These are phyloP conservation scores for rabbit (Oryctolagus cuniculus) DNA, from an alignment of 2,113 vertebrate genomes.

Conservation along the genomic window DNA sequence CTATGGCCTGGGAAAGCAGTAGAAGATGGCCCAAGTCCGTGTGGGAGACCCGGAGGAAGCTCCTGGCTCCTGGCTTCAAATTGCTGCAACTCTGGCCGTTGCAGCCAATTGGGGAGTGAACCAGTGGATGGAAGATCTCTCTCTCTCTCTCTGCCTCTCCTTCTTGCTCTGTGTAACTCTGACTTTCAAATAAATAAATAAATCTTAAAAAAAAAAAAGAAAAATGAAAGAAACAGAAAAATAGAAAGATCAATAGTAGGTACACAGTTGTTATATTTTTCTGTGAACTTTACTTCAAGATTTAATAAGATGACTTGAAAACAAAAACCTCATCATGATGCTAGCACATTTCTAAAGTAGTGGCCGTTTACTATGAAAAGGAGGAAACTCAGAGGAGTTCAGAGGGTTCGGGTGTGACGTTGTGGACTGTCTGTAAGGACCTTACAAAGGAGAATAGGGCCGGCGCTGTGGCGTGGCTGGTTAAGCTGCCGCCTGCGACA, in stretches of 20 bases:
- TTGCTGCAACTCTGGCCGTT: too few relatives aligned
- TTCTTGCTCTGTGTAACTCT: too few relatives aligned
- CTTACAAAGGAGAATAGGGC: neutral
- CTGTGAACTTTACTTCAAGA: constrained; percentile 27
- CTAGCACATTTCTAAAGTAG: neutral
- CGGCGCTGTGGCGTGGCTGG: too few relatives aligned
- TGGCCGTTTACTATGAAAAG: neutral
- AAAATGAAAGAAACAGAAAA: neutral
- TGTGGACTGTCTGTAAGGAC: neutral
- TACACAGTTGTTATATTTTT: neutral
- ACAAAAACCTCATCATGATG: neutral
- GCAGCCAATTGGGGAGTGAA: too few relatives aligned
- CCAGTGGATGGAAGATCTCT: too few relatives aligned
- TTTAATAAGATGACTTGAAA: neutral
- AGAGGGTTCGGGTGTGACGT: neutral
- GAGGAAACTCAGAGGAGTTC: neutral
- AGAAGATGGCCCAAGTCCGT: too few relatives aligned
- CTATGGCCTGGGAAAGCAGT: too few relatives aligned
- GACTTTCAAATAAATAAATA: too few relatives aligned
- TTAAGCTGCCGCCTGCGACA: too few relatives aligned
- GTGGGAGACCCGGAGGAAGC: too few relatives aligned
- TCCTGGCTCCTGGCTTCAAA: too few relatives aligned
- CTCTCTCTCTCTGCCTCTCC: too few relatives aligned
- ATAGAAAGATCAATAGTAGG: neutral
- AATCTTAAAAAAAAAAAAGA: neutral